Evolutionary conservation across 1,140 invertebrate genomes (phyloP), one percentile per base, ranked within the genome.

Genomic region (Cydia fagiglandana): DNA sequence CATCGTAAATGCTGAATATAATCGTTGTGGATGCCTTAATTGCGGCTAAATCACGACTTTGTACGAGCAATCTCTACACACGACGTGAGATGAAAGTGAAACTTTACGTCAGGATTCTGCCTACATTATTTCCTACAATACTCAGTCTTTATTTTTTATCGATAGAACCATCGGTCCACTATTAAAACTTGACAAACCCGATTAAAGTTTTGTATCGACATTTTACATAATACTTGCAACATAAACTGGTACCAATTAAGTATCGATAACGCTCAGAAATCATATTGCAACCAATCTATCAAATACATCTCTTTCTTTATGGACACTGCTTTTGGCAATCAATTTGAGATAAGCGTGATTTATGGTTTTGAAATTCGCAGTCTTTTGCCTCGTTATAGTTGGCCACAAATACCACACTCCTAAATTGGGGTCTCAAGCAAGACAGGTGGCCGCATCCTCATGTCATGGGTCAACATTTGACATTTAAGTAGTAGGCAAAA

Each of bases 401-500:
- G 28, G 64, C 28, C n/a, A 41, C 66, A 70, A 70, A 70, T 41
- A 41, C 64, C 20, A 47, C 28, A 75, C 75, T 77, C 47, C 75
- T 56, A 28, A 77, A 81, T 78, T 73, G 30, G 30, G 24, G n/a
- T 70, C 34, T 13, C 64, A 75, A 75, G 20, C 53, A 81, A 85
- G 64, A 85, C 83, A 82, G 79, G 83, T 84, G 81, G 83, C 68
- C 64, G 30, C 78, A 75, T 80, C 76, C 74, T 66, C 78, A 76
- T 81, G 80, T 82, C 84, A 81, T 79, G 77, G 86, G 85, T 88
- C 85, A 88, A 82, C 85, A 84, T 87, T 84, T 88, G 85, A 83
- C 85, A 87, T 88, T 88, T 88, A 78, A 84, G 76, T 78, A 78
- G 81, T 74, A 73, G 75, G 78, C 80, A 81, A 79, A 82, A 83